Evolutionary conservation across 2,888 invertebrate species (phyloP).

Genomic region (Plagodis dolabraria): DNA sequence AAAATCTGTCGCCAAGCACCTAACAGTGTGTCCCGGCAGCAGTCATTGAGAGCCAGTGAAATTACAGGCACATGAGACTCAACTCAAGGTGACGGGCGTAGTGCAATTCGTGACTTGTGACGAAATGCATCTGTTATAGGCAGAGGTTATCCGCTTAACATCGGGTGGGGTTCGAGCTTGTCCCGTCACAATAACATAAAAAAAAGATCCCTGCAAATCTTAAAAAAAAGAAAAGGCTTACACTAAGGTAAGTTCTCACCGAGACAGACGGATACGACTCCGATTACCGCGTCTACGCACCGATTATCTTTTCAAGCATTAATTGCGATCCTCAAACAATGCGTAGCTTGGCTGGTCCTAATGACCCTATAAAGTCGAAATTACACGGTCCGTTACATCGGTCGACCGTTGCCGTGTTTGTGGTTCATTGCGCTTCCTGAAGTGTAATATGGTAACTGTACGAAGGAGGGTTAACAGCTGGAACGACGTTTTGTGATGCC

Average conservation of each 20-base stretch:
- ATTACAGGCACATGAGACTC: too few species aligned
- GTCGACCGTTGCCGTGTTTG: conserved; percentile 57
- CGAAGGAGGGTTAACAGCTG: conserved; percentile 24
- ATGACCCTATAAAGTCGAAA: conserved; percentile 77
- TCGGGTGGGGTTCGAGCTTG: too few species aligned
- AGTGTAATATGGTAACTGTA: conserved; percentile 33
- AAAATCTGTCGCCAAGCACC: too few species aligned
- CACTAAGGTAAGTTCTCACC: conserved; percentile 1
- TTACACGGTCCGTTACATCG: conserved; percentile 71
- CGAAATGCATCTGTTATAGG: too few species aligned
- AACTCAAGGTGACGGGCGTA: too few species aligned
- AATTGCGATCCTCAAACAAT: conserved; percentile 74
- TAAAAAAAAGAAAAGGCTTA: too few species aligned
- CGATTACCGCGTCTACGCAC: conserved; percentile 59
- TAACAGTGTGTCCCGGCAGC: too few species aligned
- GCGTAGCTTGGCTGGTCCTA: conserved; percentile 64
- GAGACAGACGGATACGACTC: conserved; percentile 22
- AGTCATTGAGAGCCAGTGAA: too few species aligned
- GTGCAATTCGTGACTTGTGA: too few species aligned
- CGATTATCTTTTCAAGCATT: conserved; percentile 78
- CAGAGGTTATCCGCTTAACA: too few species aligned
- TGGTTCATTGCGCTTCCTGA: conserved; percentile 50
- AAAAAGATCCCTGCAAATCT: too few species aligned
- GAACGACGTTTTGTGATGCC: conserved; percentile 15
- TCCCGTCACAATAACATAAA: too few species aligned